Evolutionary conservation across 2,888 invertebrate genomes (phyloP).

Genomic region (Anorthoa munda): DNA sequence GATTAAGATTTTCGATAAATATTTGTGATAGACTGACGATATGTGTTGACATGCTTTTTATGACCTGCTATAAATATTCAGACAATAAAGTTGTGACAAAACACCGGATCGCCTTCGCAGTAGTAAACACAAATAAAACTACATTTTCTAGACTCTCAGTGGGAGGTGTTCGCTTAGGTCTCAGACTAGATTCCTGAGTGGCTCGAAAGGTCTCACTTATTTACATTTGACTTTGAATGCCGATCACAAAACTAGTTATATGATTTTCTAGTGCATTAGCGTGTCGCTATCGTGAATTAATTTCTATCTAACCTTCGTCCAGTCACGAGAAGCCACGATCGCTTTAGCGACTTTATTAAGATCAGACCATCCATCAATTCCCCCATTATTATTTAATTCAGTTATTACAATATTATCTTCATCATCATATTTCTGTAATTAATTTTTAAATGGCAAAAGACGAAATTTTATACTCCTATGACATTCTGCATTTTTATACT

Average conservation of each 20-base stretch:
- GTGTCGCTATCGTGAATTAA: constrained; percentile 74
- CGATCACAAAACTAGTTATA: constrained; percentile 69
- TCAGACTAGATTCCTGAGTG: constrained; percentile 70
- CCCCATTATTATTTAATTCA: constrained; percentile 21
- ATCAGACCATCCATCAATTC: constrained; percentile 43
- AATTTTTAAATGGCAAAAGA: constrained; percentile 16
- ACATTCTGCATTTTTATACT: constrained; percentile 16
- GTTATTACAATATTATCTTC: background rate
- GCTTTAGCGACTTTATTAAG: constrained; percentile 54
- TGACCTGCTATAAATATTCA: constrained; percentile 34
- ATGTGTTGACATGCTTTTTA: constrained; percentile 40
- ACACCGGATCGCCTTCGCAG: constrained; percentile 36
- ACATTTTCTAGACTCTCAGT: constrained; percentile 46
- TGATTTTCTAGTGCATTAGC: constrained; percentile 73
- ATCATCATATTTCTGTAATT: constrained; percentile 26
- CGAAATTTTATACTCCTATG: constrained; percentile 17
- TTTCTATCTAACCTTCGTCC: constrained; percentile 76
- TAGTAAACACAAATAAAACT: constrained; percentile 49
- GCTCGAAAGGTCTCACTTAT: constrained; percentile 73
- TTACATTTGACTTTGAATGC: constrained; percentile 78
- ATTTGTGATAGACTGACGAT: constrained; percentile 18
- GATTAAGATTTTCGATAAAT: constrained; percentile 13
- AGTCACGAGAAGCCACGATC: constrained; percentile 76
- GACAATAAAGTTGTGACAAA: constrained; percentile 33
- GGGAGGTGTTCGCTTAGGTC: constrained; percentile 63